Evolutionary conservation across 1,140 invertebrate genomes (phyloP), one percentile per base, ranked within the genome.

Genomic region (Gonioctena quinquepunctata): DNA sequence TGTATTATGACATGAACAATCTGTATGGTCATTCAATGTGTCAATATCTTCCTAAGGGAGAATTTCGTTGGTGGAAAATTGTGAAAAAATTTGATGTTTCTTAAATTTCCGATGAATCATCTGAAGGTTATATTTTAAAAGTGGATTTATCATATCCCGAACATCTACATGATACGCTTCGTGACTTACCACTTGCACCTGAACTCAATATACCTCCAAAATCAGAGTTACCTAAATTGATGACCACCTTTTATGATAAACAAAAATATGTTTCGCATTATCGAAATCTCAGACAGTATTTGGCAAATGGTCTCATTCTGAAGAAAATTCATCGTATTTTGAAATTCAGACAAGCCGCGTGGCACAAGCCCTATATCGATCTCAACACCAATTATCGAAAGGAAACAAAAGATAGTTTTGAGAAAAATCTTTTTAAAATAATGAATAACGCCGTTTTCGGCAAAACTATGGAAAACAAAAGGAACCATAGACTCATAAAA

Each of bases 311-410:
- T 11, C 13, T 69, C 13, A 27, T 25, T 7, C 13, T 50, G n/a
- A 27, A 6, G 22, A 69, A 52, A 62, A 54, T 62, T 23, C 33
- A 62, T 27, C 11, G 26, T 16, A 72, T 80, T 33, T 63, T 85
- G 54, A 73, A 76, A 73, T 84, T 85, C 73, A 72, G 79, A 62
- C 81, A 85, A 75, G 66, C 54, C 22, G n/a, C 52, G 66, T 84
- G 81, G 79, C 28, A 84, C 11, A 75, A 80, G 70, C 13, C 69
- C 1, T 85, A 83, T 60, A 83, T 84, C 27, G 81, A 83, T 18
- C 66, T 83, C 8, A 84, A 84, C 78, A 83, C 77, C 23, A 64
- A 74, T n/a, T n/a, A n/a, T n/a, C n/a, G n/a, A n/a, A n/a, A n/a
- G n/a, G n/a, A n/a, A n/a, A n/a, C n/a, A n/a, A n/a, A n/a, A n/a